Conservation (phyloP, 2,888 invertebrate species). For the Euproctis similis region DNA sequence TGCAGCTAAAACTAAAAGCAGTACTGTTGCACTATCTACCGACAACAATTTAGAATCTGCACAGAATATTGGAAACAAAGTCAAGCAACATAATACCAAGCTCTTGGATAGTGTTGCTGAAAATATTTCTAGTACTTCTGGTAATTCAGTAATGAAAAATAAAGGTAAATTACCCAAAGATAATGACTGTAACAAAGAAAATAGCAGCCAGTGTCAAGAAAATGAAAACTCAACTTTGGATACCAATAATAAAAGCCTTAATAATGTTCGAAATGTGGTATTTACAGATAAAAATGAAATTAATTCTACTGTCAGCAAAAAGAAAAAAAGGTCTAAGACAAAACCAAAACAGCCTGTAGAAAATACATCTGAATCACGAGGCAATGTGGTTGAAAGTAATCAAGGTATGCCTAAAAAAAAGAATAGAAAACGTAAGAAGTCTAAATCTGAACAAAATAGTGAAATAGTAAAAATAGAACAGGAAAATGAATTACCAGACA, state of each 20-base stretch:
- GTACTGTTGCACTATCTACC: too few relatives aligned
- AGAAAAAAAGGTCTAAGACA: constrained; percentile 22
- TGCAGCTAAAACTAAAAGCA: constrained; percentile 18
- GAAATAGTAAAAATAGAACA: constrained; percentile 5
- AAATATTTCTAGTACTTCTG: too few relatives aligned
- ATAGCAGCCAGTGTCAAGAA: background rate
- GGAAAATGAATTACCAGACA: too few relatives aligned
- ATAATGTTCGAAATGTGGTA: constrained; percentile 1
- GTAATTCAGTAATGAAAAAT: constrained; percentile 15
- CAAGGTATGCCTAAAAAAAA: constrained; percentile 16
- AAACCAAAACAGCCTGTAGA: constrained; percentile 10
- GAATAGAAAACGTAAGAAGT: constrained; percentile 13
- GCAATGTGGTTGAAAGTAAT: constrained; percentile 4
- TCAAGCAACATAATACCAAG: too few relatives aligned
- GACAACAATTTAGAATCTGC: too few relatives aligned
- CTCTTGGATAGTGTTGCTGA: too few relatives aligned
- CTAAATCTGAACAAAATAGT: background rate
- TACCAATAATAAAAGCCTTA: constrained; percentile 3
- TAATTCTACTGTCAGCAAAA: constrained; percentile 17
- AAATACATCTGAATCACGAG: constrained; percentile 3
- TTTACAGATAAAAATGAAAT: background rate
- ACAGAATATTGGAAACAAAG: too few relatives aligned
- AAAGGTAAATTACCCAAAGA: constrained; percentile 16
- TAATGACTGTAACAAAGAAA: constrained; percentile 6
- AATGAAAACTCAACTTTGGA: constrained; percentile 1